These are phyloP conservation scores for Temnothorax unifasciatus DNA, from an alignment of 2,888 invertebrate genomes.

Conservation along the genomic window DNA sequence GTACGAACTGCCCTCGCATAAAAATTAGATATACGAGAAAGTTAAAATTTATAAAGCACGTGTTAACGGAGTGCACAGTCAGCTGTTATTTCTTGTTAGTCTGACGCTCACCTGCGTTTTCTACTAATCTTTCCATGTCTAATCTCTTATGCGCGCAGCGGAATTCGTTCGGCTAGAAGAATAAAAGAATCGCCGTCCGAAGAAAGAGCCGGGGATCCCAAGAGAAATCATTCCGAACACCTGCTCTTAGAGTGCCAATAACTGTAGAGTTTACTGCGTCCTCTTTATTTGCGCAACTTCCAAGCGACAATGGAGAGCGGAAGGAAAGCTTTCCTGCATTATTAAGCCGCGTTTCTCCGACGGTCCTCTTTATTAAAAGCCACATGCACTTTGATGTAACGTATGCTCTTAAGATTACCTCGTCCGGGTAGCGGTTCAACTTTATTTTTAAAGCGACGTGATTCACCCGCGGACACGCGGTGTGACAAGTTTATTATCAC, in stretches of 20 bases:
- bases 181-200: constrained; percentile 66
- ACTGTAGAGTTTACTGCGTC: constrained; percentile 72
- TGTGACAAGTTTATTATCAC: constrained; percentile 23
- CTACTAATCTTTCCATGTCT: constrained; percentile 60
- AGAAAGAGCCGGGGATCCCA: constrained; percentile 64
- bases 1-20: not conserved
- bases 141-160: constrained; percentile 61
- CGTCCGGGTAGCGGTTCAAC: not conserved
- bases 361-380: constrained; percentile 70
- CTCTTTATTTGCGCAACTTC: constrained; percentile 64
- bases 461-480: constrained; percentile 1
- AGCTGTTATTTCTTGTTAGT: not conserved
- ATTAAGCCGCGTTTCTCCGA: constrained; percentile 67
- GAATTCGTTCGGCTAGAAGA: constrained; percentile 58
- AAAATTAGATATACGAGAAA: constrained; percentile 12
- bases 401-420: constrained; percentile 50
- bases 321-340: constrained; percentile 69
- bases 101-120: constrained; percentile 9
- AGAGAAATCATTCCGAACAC: constrained; percentile 76
- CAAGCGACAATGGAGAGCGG: constrained; percentile 52
- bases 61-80: not conserved
- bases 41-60: constrained; percentile 5
- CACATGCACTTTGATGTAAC: constrained; percentile 69
- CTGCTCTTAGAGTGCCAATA: constrained; percentile 77
- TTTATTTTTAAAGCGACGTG: constrained; percentile 28